Conservation (phyloP, 2,888 invertebrate species). For the Isotomurus palustris region DNA sequence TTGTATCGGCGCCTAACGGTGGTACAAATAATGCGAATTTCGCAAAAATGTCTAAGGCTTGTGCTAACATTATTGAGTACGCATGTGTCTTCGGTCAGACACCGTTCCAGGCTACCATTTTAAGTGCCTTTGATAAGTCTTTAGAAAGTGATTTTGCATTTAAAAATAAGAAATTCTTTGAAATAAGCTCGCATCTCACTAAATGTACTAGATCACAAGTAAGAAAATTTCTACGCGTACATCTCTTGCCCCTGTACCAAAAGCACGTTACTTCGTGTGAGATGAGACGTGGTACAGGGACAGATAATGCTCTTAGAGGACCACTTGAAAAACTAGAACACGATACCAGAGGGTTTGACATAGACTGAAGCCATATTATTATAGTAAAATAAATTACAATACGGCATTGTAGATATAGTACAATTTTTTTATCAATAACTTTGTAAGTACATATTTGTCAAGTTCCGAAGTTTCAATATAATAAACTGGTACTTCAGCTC, state of each 20-base stretch:
- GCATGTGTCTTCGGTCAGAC: slow-evolving; percentile 7
- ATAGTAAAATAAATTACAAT: background rate
- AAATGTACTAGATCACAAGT: background rate
- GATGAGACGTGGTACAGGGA: slow-evolving; percentile 21
- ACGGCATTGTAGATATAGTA: no score
- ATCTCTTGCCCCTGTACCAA: slow-evolving; percentile 16
- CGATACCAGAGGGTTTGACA: slow-evolving; percentile 2
- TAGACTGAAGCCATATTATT: background rate
- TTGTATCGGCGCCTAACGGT: background rate
- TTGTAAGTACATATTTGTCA: no score
- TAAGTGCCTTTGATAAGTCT: slow-evolving; percentile 14
- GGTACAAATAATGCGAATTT: no score
- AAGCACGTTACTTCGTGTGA: slow-evolving; percentile 20
- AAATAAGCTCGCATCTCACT: slow-evolving; percentile 1
- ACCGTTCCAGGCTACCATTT: background rate
- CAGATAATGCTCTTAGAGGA: slow-evolving; percentile 21
- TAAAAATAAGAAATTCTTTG: slow-evolving; percentile 8
- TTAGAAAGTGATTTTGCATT: slow-evolving; percentile 12
- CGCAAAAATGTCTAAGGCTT: slow-evolving; percentile 2
- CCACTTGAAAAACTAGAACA: slow-evolving; percentile 14
- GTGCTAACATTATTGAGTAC: slow-evolving; percentile 4
- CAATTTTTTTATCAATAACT: no score
- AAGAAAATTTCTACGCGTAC: slow-evolving; percentile 17
- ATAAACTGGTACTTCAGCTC: no score
- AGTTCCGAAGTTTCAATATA: no score